These are phyloP conservation scores for Marronus borbonicus DNA, from an alignment of 2,888 invertebrate genomes.

Conservation along the genomic window DNA sequence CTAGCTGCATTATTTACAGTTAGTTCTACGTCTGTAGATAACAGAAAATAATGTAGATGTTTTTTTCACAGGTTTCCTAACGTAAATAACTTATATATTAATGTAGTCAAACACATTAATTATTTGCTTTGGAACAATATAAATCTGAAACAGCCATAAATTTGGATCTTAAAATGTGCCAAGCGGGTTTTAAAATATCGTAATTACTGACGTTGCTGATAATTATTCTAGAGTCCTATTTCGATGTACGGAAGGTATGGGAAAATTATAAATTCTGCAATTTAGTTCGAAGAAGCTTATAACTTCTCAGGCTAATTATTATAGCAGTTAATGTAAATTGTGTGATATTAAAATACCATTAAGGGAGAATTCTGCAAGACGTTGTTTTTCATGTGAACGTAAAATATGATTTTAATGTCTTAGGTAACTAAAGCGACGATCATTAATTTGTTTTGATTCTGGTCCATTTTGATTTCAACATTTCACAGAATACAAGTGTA, in stretches of 20 bases:
- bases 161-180: not conserved
- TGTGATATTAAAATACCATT: constrained; percentile 20
- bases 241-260: too few relatives aligned
- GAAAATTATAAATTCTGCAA: not conserved
- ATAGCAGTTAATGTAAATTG: constrained; percentile 1
- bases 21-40: too few relatives aligned
- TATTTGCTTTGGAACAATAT: too few relatives aligned
- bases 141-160: not conserved
- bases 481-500: too few relatives aligned
- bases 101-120: too few relatives aligned
- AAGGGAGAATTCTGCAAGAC: not conserved
- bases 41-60: too few relatives aligned
- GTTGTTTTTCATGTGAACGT: not conserved
- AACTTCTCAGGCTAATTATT: constrained; percentile 9
- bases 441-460: too few relatives aligned
- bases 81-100: too few relatives aligned
- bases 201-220: not conserved
- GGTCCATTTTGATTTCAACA: too few relatives aligned
- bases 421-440: too few relatives aligned
- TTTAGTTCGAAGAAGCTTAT: constrained; percentile 1
- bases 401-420: not conserved
- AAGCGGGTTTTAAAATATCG: not conserved
- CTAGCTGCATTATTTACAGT: not conserved
- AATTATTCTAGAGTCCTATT: too few relatives aligned
- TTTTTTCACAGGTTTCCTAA: too few relatives aligned